Percentiles rank a stretch among this genome's conserved stretches.
Conservation (phyloP, 2,888 invertebrate species). For the Dromius quadrimaculatus region DNA sequence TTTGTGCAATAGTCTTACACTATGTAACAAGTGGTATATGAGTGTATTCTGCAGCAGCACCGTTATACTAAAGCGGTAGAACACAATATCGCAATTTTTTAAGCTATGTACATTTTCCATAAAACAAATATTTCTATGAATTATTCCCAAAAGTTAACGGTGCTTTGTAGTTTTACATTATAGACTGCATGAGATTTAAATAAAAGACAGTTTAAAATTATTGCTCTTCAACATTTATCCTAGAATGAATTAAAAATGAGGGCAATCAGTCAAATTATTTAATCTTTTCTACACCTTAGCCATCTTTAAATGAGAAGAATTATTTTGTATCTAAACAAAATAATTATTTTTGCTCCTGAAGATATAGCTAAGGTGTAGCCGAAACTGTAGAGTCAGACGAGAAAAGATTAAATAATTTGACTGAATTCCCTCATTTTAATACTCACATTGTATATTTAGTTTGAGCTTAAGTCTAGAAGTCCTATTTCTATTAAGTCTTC, state of each 20-base stretch:
- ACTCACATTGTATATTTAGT: too few species aligned
- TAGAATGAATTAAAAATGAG: not conserved
- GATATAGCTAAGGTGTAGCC: too few species aligned
- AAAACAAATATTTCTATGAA: constrained; percentile 6
- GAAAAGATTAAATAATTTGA: too few species aligned
- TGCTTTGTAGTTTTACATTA: constrained; percentile 1
- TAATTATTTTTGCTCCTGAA: too few species aligned
- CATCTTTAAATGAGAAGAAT: too few species aligned
- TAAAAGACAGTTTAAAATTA: constrained; percentile 33
- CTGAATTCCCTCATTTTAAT: too few species aligned
- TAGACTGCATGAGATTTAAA: constrained; percentile 28
- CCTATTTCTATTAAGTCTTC: too few species aligned
- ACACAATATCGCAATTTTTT: constrained; percentile 11
- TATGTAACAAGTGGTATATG: constrained; percentile 41
- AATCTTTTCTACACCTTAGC: too few species aligned
- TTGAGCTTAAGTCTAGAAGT: too few species aligned
- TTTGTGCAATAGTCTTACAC: constrained; percentile 49
- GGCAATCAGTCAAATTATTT: too few species aligned
- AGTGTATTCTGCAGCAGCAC: constrained; percentile 29
- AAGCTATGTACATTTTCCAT: constrained; percentile 8
- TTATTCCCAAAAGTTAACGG: not conserved
- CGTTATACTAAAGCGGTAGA: not conserved
- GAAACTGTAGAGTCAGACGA: too few species aligned
- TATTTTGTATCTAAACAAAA: too few species aligned
- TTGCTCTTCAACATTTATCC: not conserved